Evolutionary conservation across 2,888 invertebrate species (phyloP).

Genomic region (Endomychus coccineus): DNA sequence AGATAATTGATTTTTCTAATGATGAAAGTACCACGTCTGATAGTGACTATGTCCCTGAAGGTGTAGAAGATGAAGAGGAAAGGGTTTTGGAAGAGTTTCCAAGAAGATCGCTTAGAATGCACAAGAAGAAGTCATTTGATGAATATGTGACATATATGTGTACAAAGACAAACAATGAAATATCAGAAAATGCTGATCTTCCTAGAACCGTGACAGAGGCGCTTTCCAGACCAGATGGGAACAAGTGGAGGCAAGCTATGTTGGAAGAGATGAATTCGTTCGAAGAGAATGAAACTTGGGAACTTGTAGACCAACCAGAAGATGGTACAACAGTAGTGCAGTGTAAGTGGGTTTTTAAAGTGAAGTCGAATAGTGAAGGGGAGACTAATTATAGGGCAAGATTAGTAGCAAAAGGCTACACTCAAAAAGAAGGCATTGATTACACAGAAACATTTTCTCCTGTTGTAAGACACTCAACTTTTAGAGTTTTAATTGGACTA

Average conservation of each 20-base stretch:
- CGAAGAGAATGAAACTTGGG: constrained; percentile 28
- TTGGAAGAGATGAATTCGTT: constrained; percentile 25
- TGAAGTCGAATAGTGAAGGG: constrained; percentile 7
- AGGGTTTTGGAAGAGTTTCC: not conserved
- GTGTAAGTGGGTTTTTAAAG: constrained; percentile 12
- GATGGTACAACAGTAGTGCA: constrained; percentile 7
- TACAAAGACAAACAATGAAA: constrained; percentile 10
- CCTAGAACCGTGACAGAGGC: constrained; percentile 21
- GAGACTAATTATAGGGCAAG: constrained; percentile 10
- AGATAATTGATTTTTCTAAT: too few species aligned
- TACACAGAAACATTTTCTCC: constrained; percentile 8
- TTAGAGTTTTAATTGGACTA: constrained; percentile 14
- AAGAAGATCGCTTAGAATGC: constrained; percentile 1
- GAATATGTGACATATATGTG: constrained; percentile 22
- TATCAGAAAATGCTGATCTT: too few species aligned
- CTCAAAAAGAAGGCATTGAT: constrained; percentile 9
- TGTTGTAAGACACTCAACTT: constrained; percentile 13
- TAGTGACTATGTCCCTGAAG: too few species aligned
- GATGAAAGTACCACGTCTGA: too few species aligned
- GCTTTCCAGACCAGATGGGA: constrained; percentile 21
- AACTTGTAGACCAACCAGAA: constrained; percentile 14
- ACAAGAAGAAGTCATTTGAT: constrained; percentile 9
- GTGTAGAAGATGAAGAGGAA: too few species aligned
- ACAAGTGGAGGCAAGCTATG: constrained; percentile 26
- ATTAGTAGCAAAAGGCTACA: constrained; percentile 14